Evolutionary conservation across 2,113 vertebrate genomes (phyloP), one percentile per base, ranked within the genome.

Genomic region (Pelusios castaneus): DNA sequence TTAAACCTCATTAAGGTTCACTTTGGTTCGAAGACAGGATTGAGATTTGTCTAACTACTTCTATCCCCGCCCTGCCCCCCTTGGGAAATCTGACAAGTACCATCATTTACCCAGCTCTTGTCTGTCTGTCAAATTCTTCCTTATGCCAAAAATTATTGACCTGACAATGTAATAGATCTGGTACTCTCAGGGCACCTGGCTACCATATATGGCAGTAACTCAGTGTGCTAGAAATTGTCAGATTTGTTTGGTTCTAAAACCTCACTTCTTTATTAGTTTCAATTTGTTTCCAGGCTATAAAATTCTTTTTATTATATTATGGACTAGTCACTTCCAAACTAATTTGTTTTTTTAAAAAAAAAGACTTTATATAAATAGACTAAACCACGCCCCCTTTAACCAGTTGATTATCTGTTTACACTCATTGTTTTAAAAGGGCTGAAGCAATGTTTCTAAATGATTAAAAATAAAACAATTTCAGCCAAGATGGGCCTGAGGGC

Each of bases 191-290:
- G 49, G 10, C 70, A 29, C 29, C 0, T 67, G 1, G 24, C 5
- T 12, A 87, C 25, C 43, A 24, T 55, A 34, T 85, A 45, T 63
- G 89, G 10, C 29, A 79, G 91, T 88, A 87, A 49, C 22, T 55
- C 5, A 78, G 0, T 34, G 0, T 45, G 31, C 25, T 58, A 3
- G 27, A 29, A 70, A 87, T 4, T 14, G 70, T 3, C 25, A 0
- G 55, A 25, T 88, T 95, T 86, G 73, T 49, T 54, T 80, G 73
- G 8, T 80, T 92, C 45, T 88, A 14, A 91, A 82, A 3, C 29
- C 5, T 60, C 16, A 49, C 14, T 34, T 16, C 43, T 54, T 75
- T 17, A 38, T 60, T 82, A 88, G 21, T 73, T 31, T 2, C 13
- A 82, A 77, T 8, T 1, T 25, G 1, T 8, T 88, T 93, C 86